Percentiles rank a stretch among this genome's conserved stretches.
These are phyloP conservation scores for Hyperoodon ampullatus DNA, from an alignment of 2,113 vertebrate genomes.

Conservation along the genomic window DNA sequence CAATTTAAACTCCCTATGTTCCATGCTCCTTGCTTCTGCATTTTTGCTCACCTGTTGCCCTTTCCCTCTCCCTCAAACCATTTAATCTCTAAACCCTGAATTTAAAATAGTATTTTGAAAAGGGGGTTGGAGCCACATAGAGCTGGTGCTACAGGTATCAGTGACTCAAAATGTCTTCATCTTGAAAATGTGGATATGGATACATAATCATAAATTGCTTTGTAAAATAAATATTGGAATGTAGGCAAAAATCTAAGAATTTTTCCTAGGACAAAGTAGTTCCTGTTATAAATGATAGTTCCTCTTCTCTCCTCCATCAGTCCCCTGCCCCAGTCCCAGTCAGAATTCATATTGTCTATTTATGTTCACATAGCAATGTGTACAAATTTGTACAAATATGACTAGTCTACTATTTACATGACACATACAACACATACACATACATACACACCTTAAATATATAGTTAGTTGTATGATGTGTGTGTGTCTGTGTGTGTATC, in stretches of 20 bases:
- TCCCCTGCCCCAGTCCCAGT: neutral
- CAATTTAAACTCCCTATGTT: neutral
- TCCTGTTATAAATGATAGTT: neutral
- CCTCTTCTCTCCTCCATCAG: neutral
- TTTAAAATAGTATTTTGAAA: neutral
- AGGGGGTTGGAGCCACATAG: neutral
- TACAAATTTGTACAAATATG: neutral
- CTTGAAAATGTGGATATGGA: neutral
- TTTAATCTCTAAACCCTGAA: neutral
- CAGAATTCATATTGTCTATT: neutral
- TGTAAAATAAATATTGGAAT: neutral
- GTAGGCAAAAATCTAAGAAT: neutral
- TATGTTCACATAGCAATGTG: neutral
- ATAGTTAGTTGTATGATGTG: neutral
- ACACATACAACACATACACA: neutral
- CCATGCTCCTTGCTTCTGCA: neutral
- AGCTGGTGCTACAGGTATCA: neutral
- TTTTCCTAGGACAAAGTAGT: neutral
- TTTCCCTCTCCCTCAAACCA: neutral
- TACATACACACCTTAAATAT: neutral
- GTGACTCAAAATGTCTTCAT: neutral
- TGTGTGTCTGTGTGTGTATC: neutral
- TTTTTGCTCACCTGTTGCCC: neutral
- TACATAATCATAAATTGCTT: neutral
- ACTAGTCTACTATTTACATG: neutral